phyloP scores from a whole-genome alignment of 2,888 invertebrate species.

The Conistra vaccinii region DNA sequence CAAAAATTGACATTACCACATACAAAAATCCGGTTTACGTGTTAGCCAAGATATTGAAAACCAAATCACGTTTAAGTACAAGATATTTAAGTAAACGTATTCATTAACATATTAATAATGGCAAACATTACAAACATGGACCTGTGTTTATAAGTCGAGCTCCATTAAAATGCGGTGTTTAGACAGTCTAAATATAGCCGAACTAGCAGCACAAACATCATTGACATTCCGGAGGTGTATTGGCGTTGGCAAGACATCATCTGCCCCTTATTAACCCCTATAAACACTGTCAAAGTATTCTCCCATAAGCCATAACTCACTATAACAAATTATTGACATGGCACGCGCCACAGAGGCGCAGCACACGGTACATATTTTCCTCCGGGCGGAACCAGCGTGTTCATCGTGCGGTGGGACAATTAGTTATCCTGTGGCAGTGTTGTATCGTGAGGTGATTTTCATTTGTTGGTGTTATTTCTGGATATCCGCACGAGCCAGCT shows the following conservation, averaged over 20 bases:
- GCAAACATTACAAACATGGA: constrained; percentile 40
- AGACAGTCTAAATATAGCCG: constrained; percentile 53
- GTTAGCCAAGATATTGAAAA: constrained; percentile 28
- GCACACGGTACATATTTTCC: constrained; percentile 51
- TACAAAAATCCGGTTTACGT: constrained; percentile 22
- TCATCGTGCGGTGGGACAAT: constrained; percentile 69
- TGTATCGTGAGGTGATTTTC: constrained; percentile 75
- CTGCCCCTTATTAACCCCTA: constrained; percentile 84
- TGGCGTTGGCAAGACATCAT: constrained; percentile 61
- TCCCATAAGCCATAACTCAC: constrained; percentile 80
- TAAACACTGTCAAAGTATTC: constrained; percentile 78
- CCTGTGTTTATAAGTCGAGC: constrained; percentile 32
- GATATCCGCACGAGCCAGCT: constrained; percentile 78
- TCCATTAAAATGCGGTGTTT: constrained; percentile 49
- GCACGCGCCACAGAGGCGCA: constrained; percentile 67
- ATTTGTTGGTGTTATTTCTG: constrained; percentile 81
- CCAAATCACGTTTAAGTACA: constrained; percentile 27
- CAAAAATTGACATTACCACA: constrained; percentile 24
- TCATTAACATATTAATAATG: constrained; percentile 54
- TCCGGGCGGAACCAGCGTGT: constrained; percentile 60
- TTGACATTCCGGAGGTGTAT: constrained; percentile 58
- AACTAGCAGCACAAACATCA: constrained; percentile 38
- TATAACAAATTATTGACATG: constrained; percentile 83
- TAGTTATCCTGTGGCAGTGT: constrained; percentile 79
- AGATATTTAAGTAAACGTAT: constrained; percentile 24